phyloP scores from a whole-genome alignment of 2,113 vertebrate species.

The Sarotherodon lohbergeri region DNA sequence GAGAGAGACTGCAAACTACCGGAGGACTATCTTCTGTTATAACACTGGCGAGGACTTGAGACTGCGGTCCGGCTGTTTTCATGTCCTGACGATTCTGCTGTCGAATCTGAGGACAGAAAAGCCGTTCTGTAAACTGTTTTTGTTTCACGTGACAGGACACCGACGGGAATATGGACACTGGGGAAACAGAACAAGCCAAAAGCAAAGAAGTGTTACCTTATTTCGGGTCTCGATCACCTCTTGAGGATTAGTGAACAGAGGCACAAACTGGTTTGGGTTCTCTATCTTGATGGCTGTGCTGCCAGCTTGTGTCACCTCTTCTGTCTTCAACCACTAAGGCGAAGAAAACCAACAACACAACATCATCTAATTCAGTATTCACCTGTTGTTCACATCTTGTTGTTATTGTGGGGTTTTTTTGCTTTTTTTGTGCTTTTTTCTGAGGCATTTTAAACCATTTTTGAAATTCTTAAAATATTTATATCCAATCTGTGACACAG shows the following conservation, averaged over 20 bases:
- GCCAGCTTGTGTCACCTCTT: conserved; percentile 84
- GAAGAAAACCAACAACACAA: background rate
- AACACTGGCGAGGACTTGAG: conserved; percentile 88
- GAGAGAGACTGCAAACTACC: conserved; percentile 56
- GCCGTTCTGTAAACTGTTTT: background rate
- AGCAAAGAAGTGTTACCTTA: conserved; percentile 73
- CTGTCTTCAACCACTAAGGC: conserved; percentile 88
- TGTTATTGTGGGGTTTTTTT: background rate
- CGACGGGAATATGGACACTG: background rate
- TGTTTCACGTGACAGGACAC: background rate
- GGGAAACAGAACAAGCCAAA: background rate
- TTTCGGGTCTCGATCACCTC: conserved; percentile 97
- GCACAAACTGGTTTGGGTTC: conserved; percentile 96
- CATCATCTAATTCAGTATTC: background rate
- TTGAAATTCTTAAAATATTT: background rate
- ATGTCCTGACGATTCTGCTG: conserved; percentile 95
- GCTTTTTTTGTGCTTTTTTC: background rate
- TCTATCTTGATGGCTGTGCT: conserved; percentile 91
- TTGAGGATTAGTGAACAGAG: conserved; percentile 93
- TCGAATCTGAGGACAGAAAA: conserved; percentile 76
- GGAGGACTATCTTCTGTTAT: conserved; percentile 86
- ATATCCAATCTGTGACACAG: background rate
- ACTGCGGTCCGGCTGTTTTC: conserved; percentile 94
- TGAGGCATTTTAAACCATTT: background rate
- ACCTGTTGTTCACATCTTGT: background rate